Conservation (phyloP, 2,888 invertebrate species). For the Linnaemya tessellans region DNA sequence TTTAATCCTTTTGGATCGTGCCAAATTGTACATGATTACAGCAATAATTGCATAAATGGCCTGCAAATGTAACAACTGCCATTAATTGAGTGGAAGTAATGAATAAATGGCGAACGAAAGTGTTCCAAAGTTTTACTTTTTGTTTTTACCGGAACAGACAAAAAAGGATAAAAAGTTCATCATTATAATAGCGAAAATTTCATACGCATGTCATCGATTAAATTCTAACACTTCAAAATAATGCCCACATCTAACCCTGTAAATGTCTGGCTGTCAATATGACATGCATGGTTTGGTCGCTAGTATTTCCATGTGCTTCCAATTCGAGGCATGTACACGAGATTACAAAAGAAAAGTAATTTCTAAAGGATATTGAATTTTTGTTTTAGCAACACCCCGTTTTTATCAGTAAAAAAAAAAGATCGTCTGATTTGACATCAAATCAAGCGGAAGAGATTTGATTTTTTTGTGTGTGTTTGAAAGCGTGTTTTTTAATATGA, state of each 20-base stretch:
- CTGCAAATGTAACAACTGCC: conserved; percentile 64
- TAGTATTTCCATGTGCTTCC: not conserved
- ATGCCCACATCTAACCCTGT: not conserved
- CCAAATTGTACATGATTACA: conserved; percentile 41
- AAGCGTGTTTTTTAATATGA: not conserved
- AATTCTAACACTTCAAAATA: conserved; percentile 55
- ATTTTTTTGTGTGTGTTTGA: conserved; percentile 4
- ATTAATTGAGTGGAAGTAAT: conserved; percentile 68
- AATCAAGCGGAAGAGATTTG: conserved; percentile 63
- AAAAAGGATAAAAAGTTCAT: conserved; percentile 40
- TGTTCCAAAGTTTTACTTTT: conserved; percentile 10
- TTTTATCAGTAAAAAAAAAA: conserved; percentile 32
- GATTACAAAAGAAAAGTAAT: conserved; percentile 48
- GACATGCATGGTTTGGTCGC: not conserved
- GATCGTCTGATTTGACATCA: conserved; percentile 46
- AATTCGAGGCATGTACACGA: conserved; percentile 22
- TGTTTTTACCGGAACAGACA: conserved; percentile 22
- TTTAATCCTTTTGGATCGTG: conserved; percentile 56
- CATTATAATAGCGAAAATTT: conserved; percentile 51
- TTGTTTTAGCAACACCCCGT: conserved; percentile 61
- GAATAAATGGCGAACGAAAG: conserved; percentile 23
- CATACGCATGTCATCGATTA: conserved; percentile 68
- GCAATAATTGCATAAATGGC: conserved; percentile 44
- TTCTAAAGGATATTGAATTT: conserved; percentile 58
- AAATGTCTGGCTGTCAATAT: not conserved